Base-by-base conservation (phyloP, 2,113 vertebrate species). In the Pachyramphus minor region DNA sequence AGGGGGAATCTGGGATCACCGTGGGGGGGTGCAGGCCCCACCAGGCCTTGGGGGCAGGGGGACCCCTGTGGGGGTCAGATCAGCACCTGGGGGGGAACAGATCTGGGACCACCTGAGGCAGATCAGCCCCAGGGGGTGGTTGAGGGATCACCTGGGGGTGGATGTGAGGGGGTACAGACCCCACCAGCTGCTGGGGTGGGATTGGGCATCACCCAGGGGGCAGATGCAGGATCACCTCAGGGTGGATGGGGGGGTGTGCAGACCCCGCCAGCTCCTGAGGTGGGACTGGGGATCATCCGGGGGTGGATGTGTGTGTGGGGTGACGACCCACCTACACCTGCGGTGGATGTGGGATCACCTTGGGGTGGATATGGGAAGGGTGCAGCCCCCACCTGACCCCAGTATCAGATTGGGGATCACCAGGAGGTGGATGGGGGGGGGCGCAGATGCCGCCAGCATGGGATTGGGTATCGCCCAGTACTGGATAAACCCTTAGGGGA, bases 1-100 rank as follows among this genome's bases (percentile, higher is more conserved):
- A 37, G 5, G 9, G 33, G 52, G 16, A 10, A 19, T 2, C 1
- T 1, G 28, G 67, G 21, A 30, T 2, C 11, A 3, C 10, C 7
- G 5, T 2, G 33, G 0, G 17, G 17, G 44, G 19, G 7, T 18
- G 31, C 50, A 58, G 86, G 76, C 50, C 67, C 50, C 5, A 10
- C 35, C 35, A 12, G 76, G 75, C 58, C 66, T 1, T 22, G 28
- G 25, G 28, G 12, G 18, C 8, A 6, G 3, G 71, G 12, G 33
- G n/a, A 37, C 5, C 73, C n/a, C 55, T 11, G 44, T 2, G n/a
- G 41, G 31, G 16, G 17, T 18, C 8, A 5, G 25, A 30, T 5
- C 63, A 17, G 55, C 15, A 45, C 68, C 63, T 0, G 33, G 1
- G 3, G 37, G 33, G 14, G 5, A 42, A n/a, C 7, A 0, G 4